A percentile compares a stretch with the other conserved stretches of the same genome.
Evolutionary conservation across 2,888 invertebrate species (phyloP).

Genomic region (Omphaloscelis lunosa): DNA sequence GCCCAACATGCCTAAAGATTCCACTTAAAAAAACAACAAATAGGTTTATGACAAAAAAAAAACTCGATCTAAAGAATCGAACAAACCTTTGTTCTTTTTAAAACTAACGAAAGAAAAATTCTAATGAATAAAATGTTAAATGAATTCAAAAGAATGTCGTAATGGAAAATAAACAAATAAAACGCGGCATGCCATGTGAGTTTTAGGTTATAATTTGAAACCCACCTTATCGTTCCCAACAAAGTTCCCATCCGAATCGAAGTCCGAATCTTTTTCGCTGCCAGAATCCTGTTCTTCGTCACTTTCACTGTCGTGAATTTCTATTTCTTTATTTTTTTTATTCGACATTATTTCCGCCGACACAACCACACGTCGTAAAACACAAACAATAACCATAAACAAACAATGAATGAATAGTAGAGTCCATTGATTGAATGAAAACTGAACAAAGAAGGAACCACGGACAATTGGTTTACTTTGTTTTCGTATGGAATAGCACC

Average conservation of each 20-base stretch:
- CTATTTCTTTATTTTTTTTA: slow-evolving; percentile 85
- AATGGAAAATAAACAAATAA: slow-evolving; percentile 40
- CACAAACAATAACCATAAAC: slow-evolving; percentile 54
- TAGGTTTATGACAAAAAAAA: too few relatives aligned
- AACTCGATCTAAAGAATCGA: not conserved
- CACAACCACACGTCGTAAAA: slow-evolving; percentile 42
- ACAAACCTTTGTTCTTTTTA: not conserved
- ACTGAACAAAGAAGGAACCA: not conserved
- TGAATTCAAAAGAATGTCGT: not conserved
- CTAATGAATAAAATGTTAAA: not conserved
- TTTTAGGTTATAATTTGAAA: slow-evolving; percentile 80
- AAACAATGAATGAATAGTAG: not conserved
- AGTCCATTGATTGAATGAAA: slow-evolving; percentile 5
- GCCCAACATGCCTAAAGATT: too few relatives aligned
- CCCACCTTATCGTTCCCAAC: slow-evolving; percentile 90
- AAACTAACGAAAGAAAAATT: not conserved
- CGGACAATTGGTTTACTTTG: slow-evolving; percentile 3
- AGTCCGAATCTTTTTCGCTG: slow-evolving; percentile 84
- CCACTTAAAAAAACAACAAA: too few relatives aligned
- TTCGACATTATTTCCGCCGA: slow-evolving; percentile 81
- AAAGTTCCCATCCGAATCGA: slow-evolving; percentile 89
- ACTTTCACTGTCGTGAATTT: slow-evolving; percentile 84
- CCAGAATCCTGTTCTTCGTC: slow-evolving; percentile 86
- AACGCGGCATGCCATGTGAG: slow-evolving; percentile 79
- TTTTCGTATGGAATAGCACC: not conserved